Evolutionary conservation across 2,888 invertebrate genomes (phyloP).

Genomic region (Eilema sororculum): DNA sequence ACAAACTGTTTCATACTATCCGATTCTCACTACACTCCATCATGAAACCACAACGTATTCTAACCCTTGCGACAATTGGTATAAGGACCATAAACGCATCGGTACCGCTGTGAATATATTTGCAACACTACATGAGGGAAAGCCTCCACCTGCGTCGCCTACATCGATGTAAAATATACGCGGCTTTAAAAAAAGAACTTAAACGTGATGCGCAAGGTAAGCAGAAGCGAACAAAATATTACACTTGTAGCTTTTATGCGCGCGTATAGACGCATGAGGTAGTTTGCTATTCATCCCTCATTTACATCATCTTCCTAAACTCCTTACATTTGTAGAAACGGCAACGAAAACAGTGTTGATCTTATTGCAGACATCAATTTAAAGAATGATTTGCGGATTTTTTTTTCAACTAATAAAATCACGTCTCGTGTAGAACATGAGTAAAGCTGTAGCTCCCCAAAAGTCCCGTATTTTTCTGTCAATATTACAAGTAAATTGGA

Average conservation of each 20-base stretch:
- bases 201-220: slow-evolving; percentile 53
- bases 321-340: background rate
- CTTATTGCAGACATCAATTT: no score
- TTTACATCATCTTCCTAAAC: background rate
- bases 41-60: slow-evolving; percentile 27
- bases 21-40: slow-evolving; percentile 48
- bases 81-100: slow-evolving; percentile 37
- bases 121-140: slow-evolving; percentile 46
- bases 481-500: slow-evolving; percentile 38
- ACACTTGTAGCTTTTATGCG: background rate
- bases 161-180: slow-evolving; percentile 60
- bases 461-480: slow-evolving; percentile 20
- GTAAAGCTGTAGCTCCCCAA: background rate
- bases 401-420: background rate
- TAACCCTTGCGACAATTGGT: slow-evolving; percentile 37
- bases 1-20: slow-evolving; percentile 62
- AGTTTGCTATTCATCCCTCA: background rate
- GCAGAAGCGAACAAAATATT: slow-evolving; percentile 26
- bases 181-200: slow-evolving; percentile 58
- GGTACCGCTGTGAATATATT: slow-evolving; percentile 44
- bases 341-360: background rate
- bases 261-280: background rate
- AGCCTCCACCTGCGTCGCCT: slow-evolving; percentile 63
- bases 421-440: background rate
- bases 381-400: no score